A percentile compares a stretch with the other conserved stretches of the same genome.
These are phyloP conservation scores for Enteromius viviparus DNA, from an alignment of 2,797 vertebrate species.

Conservation along the genomic window DNA sequence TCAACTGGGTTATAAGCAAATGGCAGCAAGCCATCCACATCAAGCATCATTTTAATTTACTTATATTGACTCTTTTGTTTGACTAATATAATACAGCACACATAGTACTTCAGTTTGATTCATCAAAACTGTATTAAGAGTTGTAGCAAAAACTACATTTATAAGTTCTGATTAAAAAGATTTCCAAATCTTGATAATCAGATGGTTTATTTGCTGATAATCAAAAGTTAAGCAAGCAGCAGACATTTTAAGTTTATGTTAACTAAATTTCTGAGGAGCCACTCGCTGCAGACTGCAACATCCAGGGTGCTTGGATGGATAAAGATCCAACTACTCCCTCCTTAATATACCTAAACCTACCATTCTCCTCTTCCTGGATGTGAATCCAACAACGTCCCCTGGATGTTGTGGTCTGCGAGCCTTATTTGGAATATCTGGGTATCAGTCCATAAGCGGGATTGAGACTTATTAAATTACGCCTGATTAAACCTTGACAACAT, in stretches of 20 bases:
- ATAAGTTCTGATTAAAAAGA: conserved; percentile 5
- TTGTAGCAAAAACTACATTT: conserved; percentile 24
- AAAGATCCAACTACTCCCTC: too few species aligned
- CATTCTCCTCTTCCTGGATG: too few species aligned
- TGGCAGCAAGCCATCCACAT: not conserved
- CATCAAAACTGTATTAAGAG: not conserved
- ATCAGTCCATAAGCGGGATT: not conserved
- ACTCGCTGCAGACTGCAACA: too few species aligned
- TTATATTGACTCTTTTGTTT: not conserved
- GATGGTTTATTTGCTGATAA: not conserved
- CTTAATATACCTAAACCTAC: too few species aligned
- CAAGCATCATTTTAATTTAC: not conserved
- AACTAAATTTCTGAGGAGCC: not conserved
- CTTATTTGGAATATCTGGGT: not conserved
- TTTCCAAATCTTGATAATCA: conserved; percentile 9
- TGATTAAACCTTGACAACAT: not conserved
- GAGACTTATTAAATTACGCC: not conserved
- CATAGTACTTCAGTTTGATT: not conserved
- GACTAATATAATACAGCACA: not conserved
- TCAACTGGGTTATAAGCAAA: conserved; percentile 3
- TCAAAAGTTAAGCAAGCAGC: conserved; percentile 47
- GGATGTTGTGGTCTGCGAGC: too few species aligned
- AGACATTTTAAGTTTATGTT: not conserved
- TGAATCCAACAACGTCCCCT: too few species aligned
- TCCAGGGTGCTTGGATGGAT: too few species aligned